Evolutionary conservation across 2,888 invertebrate species (phyloP).

Genomic region (Calliphora vomitoria): DNA sequence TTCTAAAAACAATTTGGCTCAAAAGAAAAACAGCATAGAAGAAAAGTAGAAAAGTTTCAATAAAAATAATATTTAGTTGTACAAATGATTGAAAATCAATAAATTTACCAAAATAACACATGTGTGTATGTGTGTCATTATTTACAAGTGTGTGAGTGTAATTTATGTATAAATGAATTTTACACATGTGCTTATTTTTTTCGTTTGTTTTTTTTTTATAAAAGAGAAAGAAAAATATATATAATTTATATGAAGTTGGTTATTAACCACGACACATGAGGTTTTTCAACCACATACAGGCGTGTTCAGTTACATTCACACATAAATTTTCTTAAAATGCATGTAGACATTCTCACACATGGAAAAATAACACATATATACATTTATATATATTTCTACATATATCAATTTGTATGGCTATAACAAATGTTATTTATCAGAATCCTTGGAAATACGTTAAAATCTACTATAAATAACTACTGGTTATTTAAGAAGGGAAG

Average conservation of each 20-base stretch:
- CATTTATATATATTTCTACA: background rate
- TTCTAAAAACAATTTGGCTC: background rate
- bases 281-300: slow-evolving; percentile 1
- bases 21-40: background rate
- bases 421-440: background rate
- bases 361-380: background rate
- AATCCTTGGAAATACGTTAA: background rate
- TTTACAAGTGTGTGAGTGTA: background rate
- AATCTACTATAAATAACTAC: background rate
- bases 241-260: slow-evolving; percentile 22
- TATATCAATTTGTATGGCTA: slow-evolving; percentile 4
- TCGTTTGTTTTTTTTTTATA: background rate
- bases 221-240: background rate
- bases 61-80: slow-evolving; percentile 5
- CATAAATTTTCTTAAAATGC: background rate
- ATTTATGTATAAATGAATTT: slow-evolving; percentile 24
- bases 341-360: background rate
- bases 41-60: background rate
- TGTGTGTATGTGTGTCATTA: background rate
- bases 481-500: background rate
- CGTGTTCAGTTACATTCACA: slow-evolving; percentile 4
- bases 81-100: slow-evolving; percentile 52
- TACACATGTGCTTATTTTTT: background rate
- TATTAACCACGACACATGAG: slow-evolving; percentile 31
- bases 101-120: slow-evolving; percentile 14